Percentiles rank a stretch among this genome's conserved stretches.
phyloP scores from a whole-genome alignment of 1,140 invertebrate species.

The Drepana arcuata region DNA sequence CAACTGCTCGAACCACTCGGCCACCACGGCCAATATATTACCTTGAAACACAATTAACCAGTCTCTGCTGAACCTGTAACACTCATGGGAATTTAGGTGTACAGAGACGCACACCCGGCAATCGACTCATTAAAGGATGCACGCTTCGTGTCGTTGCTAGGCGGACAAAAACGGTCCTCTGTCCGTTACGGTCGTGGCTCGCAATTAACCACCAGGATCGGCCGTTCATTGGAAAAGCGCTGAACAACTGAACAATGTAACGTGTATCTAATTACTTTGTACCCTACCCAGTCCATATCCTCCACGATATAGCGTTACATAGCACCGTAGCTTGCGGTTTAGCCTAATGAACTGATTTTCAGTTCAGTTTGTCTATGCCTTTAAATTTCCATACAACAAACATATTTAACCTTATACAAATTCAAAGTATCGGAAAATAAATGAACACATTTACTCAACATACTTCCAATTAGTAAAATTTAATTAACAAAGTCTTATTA shows the following conservation, averaged over 20 bases:
- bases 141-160: constrained; percentile 47
- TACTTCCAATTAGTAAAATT: too few species aligned
- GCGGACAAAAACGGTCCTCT: constrained; percentile 52
- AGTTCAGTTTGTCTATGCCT: too few species aligned
- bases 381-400: too few species aligned
- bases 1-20: too few species aligned
- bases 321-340: constrained; percentile 51
- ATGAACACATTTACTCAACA: too few species aligned
- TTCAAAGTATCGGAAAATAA: too few species aligned
- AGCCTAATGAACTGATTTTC: constrained; percentile 22
- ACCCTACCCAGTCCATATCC: constrained; percentile 32
- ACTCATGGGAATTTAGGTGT: too few species aligned
- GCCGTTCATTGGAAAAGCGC: constrained; percentile 50
- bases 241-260: constrained; percentile 57
- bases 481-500: too few species aligned
- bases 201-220: constrained; percentile 54
- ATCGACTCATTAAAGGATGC: constrained; percentile 49
- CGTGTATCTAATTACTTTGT: constrained; percentile 60
- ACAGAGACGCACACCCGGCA: constrained; percentile 8
- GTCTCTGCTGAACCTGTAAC: too few species aligned
- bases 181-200: constrained; percentile 51
- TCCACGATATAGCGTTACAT: constrained; percentile 39
- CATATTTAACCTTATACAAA: too few species aligned
- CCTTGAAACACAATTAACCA: too few species aligned
- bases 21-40: too few species aligned